Base-by-base conservation (phyloP, 2,113 vertebrate species). In the Amphiprion ocellaris region DNA sequence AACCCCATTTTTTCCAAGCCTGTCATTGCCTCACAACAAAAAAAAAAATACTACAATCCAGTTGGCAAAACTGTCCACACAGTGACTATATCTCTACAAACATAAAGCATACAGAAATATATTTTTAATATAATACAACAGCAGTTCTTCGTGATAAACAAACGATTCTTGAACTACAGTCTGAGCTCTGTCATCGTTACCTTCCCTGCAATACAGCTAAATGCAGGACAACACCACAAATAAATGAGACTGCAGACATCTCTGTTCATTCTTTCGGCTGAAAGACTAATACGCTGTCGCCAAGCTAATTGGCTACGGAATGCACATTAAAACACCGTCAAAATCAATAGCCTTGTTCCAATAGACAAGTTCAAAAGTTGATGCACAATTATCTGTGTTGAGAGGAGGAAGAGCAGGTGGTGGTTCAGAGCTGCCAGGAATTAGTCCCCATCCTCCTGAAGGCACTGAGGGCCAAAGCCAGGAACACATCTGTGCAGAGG, bases 361-460 rank as follows among this genome's bases (percentile, higher is more conserved):
- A 74, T 56, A 50, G 81, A 84, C 73, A 74, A 39, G 83, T 81
- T 88, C 52, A 68, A 81, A 81, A 55, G 79, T 49, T 65, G 72
- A 82, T 24, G 72, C 39, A 16, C 0, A 79, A 64, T 72, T 77
- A 77, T 58, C 26, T 26, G 30, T 14, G 26, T 10, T 30, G 56
- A 39, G 65, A 49, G 7, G 58, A 55, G 75, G 73, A 46, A 50
- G 68, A 87, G 52, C 77, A 85, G 86, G 75, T 88, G 86, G 85
- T 19, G 63, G 28, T 15, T 79, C 71, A 21, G 68, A 49, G 78
- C 72, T 89, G 83, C 73, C 87, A 88, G 87, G 54, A 69, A 85
- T 67, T 10, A 88, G 47, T 69, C 49, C 8, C 49, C 21, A 1
- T 69, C 55, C 21, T 83, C 49, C 69, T 77, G 74, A 74, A 76